Percentiles rank a stretch among this genome's conserved stretches.
Evolutionary conservation across 2,797 vertebrate genomes (phyloP).

Genomic region (Eospalax fontanierii): DNA sequence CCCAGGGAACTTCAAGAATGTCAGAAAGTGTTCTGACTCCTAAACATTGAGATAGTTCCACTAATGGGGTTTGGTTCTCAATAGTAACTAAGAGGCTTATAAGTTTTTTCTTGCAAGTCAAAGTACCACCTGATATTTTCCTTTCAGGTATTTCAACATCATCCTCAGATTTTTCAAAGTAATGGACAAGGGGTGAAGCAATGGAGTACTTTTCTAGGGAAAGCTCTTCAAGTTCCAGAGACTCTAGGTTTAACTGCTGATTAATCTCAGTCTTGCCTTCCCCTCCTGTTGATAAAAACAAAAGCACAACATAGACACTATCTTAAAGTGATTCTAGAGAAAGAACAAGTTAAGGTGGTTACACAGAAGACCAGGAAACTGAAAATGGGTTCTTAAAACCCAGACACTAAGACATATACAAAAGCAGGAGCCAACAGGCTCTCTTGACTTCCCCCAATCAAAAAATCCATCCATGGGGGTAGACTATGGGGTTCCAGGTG

Average conservation of each 20-base stretch:
- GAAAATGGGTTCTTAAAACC: not conserved
- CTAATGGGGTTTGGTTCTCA: constrained; percentile 71
- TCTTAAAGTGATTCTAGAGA: not conserved
- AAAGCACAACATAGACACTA: constrained; percentile 58
- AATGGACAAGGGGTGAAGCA: constrained; percentile 21
- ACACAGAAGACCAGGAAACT: not conserved
- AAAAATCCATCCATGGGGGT: not conserved
- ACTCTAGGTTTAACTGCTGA: constrained; percentile 58
- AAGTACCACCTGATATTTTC: constrained; percentile 29
- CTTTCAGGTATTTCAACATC: constrained; percentile 26
- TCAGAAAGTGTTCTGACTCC: constrained; percentile 70
- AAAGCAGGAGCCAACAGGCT: not conserved
- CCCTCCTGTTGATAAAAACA: constrained; percentile 74
- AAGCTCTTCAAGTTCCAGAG: constrained; percentile 40
- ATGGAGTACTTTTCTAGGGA: constrained; percentile 55
- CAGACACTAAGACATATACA: not conserved
- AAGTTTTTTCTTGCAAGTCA: constrained; percentile 56
- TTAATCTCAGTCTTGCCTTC: constrained; percentile 55
- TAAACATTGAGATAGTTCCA: constrained; percentile 69
- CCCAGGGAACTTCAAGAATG: constrained; percentile 71
- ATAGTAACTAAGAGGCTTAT: constrained; percentile 77
- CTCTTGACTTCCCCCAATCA: constrained; percentile 15
- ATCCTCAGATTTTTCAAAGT: constrained; percentile 60
- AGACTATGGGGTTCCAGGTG: not conserved
- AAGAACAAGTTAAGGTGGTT: constrained; percentile 47